Evolutionary conservation across 2,113 vertebrate genomes (phyloP), one percentile per base, ranked within the genome.

Genomic region (Ramphastos sulfuratus): DNA sequence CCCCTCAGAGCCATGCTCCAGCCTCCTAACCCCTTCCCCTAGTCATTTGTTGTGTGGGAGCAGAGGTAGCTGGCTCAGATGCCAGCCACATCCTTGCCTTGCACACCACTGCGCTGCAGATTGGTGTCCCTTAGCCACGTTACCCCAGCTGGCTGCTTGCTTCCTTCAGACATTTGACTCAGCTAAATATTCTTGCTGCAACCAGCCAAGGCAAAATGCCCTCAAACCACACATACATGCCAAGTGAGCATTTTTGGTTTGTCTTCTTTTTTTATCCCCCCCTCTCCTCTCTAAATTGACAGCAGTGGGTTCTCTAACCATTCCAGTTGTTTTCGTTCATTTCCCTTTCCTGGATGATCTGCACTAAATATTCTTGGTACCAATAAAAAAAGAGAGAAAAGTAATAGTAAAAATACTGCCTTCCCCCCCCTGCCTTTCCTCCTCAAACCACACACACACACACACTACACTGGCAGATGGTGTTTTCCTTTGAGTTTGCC

Each of bases 81-180:
- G 14, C 54, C 64, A 56, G n/a, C 48, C 50, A 14, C 59, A 10
- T 39, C 59, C 28, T 28, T 72, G 39, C 63, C 54, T 25, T 52
- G 50, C 50, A 25, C 24, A 7, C 50, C 50, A 4, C 50, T 64
- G 39, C 37, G 1, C 17, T 9, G 10, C 18, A 46, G 5, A 37
- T 70, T 1, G 1, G 1, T 5, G 15, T 15, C 10, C 35, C 27
- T 23, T 61, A 46, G 16, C 64, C 25, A 3, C 1, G 14, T 6
- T 61, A n/a, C 31, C 81, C 72, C 69, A 64, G 52, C 37, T 60
- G 73, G 7, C 12, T 52, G 8, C 23, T 66, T 12, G 13, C 21
- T 77, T 86, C 82, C 77, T 50, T 46, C 67, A 58, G 37, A 14
- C 7, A 2, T 60, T 31, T 20, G 4, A 70, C 59, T 88, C 77